Evolutionary conservation across 2,113 vertebrate genomes (phyloP).

Genomic region (Cathartes aura): DNA sequence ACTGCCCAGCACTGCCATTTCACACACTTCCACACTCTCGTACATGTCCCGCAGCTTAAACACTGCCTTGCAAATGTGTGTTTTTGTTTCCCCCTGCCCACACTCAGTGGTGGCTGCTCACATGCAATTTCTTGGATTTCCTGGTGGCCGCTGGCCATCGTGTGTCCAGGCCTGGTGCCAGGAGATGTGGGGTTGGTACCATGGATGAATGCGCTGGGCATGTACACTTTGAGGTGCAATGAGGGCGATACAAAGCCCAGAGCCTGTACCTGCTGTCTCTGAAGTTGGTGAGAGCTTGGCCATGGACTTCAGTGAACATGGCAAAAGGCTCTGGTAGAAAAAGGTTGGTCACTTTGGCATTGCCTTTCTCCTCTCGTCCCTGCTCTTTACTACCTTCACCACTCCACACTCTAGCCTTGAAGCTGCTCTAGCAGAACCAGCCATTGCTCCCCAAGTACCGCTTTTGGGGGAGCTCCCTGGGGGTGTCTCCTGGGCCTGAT

Average conservation of each 20-base stretch:
- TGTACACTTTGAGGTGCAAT: rapidly evolving
- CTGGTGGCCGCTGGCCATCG: rapidly evolving
- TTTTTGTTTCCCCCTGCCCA: neutral
- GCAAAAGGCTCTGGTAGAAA: neutral
- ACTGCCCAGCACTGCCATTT: neutral
- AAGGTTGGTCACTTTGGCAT: neutral
- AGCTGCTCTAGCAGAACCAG: neutral
- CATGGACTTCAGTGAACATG: neutral
- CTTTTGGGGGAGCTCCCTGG: neutral
- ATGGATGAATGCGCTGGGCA: too few species aligned
- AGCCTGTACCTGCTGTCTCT: neutral
- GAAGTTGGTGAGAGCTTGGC: neutral
- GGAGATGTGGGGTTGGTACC: neutral
- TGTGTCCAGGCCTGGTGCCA: neutral
- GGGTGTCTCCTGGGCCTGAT: neutral
- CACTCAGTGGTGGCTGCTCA: rapidly evolving
- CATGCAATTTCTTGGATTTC: neutral
- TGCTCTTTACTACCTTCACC: neutral
- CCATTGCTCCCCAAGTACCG: rapidly evolving
- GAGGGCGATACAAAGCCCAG: neutral
- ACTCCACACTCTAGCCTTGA: neutral
- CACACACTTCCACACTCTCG: rapidly evolving
- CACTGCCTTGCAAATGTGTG: rapidly evolving
- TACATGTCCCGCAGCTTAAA: rapidly evolving
- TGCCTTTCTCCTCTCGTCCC: neutral